Base-by-base conservation (phyloP, 2,888 invertebrate genomes). In the Epinotia nisella region DNA sequence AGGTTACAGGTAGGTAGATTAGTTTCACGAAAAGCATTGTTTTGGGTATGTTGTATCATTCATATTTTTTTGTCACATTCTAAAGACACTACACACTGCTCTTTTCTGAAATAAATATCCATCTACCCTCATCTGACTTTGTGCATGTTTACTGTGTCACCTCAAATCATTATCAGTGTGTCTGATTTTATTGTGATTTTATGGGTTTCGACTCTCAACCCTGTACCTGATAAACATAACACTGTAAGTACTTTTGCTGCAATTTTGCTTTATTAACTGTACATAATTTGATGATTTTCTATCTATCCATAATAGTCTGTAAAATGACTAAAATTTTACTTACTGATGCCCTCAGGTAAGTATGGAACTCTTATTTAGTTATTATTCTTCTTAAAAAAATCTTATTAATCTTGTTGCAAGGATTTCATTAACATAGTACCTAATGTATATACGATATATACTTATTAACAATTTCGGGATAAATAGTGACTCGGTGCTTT, bases 11-110 rank as follows among this genome's bases (percentile, higher is more conserved):
- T n/a, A n/a, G n/a, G n/a, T 61, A 61, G 45, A n/a, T 62, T 62
- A 24, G 21, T 61, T 19, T 21, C n/a, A 49, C n/a, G 61, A 24
- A 45, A 62, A 49, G 21, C 45, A 62, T 41, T 60, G 49, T 45
- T 62, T 62, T 49, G 62, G 62, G 24, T 62, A n/a, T n/a, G n/a
- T n/a, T n/a, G 49, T 49, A 49, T 29, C 17, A 62, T 29, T 62
- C 45, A 45, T 41, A 45, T 61, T 19, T 56, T n/a, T 56, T 9
- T 49, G 49, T n/a, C 13, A 13, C n/a, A 49, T 49, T 62, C 29
- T 51, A 51, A 15, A 7, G 45, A 45, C 15, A 45, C 45, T 13
- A 45, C 3, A 13, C 15, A 13, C 4, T 45, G 49, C 49, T n/a
- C n/a, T n/a, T 45, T 49, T 49, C 5, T 45, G n/a, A 7, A n/a